These are phyloP conservation scores for Melitaea athalia DNA, from an alignment of 2,888 invertebrate species.

Conservation along the genomic window DNA sequence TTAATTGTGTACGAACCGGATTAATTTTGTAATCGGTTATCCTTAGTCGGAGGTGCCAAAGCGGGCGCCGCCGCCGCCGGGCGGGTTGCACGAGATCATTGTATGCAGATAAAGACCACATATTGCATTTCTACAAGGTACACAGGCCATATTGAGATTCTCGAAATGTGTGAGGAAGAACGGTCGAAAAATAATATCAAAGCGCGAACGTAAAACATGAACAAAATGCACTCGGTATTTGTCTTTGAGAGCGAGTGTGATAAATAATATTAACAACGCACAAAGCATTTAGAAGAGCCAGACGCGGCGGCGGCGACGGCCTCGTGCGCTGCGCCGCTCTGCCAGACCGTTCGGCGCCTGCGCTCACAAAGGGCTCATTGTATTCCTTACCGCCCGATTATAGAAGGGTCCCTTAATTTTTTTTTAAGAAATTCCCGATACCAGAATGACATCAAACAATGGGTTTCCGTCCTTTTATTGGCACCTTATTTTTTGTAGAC, in stretches of 20 bases:
- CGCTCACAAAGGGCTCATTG: slow-evolving; percentile 78
- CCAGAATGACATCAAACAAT: slow-evolving; percentile 79
- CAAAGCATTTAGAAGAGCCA: slow-evolving; percentile 47
- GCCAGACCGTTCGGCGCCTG: slow-evolving; percentile 80
- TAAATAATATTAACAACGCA: slow-evolving; percentile 45
- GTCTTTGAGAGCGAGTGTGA: slow-evolving; percentile 32
- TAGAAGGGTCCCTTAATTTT: slow-evolving; percentile 70
- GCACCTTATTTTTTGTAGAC: slow-evolving; percentile 79
- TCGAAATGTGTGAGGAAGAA: slow-evolving; percentile 49
- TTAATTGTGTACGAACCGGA: slow-evolving; percentile 27
- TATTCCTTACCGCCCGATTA: slow-evolving; percentile 67
- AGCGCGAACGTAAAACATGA: slow-evolving; percentile 2
- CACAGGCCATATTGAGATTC: slow-evolving; percentile 39
- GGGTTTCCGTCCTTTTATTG: slow-evolving; percentile 82
- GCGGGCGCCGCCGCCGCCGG: slow-evolving; percentile 10
- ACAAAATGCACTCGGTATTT: slow-evolving; percentile 27
- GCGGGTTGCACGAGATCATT: slow-evolving; percentile 45
- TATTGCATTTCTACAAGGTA: slow-evolving; percentile 28
- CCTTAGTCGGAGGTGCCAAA: slow-evolving; percentile 9
- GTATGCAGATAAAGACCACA: slow-evolving; percentile 54
- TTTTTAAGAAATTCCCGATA: slow-evolving; percentile 71
- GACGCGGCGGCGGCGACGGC: slow-evolving; percentile 61
- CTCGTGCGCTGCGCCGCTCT: slow-evolving; percentile 51
- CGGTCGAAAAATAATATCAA: slow-evolving; percentile 24
- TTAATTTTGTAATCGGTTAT: slow-evolving; percentile 30